phyloP scores from a whole-genome alignment of 2,888 invertebrate genomes.

The Pteria penguin region DNA sequence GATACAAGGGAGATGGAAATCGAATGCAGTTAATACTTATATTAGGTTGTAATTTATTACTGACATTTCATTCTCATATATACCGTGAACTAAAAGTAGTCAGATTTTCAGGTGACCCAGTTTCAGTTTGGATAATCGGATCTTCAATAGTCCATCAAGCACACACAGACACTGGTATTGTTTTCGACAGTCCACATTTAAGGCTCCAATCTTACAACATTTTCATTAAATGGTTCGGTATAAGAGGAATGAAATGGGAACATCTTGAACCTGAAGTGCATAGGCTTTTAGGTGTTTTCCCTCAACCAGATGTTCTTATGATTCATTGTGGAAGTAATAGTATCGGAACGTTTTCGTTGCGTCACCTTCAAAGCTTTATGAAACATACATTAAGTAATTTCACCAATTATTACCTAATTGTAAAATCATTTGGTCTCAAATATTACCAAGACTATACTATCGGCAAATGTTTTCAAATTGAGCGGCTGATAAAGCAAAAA shows the following conservation, averaged over 20 bases:
- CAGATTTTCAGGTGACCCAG: no score
- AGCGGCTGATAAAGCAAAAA: not conserved
- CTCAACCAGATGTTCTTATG: not conserved
- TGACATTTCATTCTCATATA: no score
- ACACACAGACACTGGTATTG: no score
- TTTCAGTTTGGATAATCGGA: no score
- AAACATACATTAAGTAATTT: not conserved
- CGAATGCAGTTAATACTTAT: conserved; percentile 20
- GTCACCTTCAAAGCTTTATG: not conserved
- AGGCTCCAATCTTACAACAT: not conserved
- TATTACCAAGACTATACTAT: not conserved
- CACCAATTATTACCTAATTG: not conserved
- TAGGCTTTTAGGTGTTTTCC: not conserved
- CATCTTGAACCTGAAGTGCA: not conserved
- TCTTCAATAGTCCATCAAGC: no score
- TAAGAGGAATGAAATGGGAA: not conserved
- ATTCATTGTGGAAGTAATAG: not conserved
- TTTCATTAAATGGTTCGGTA: not conserved
- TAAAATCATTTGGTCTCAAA: not conserved
- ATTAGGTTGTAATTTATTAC: conserved; percentile 2
- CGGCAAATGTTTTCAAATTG: not conserved
- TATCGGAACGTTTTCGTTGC: not conserved
- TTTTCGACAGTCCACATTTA: no score
- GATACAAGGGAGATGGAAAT: conserved; percentile 23
- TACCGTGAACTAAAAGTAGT: no score